A percentile compares a stretch with the other conserved stretches of the same genome.
Conservation (phyloP, 2,888 invertebrate species). For the Hartigia nigra region DNA sequence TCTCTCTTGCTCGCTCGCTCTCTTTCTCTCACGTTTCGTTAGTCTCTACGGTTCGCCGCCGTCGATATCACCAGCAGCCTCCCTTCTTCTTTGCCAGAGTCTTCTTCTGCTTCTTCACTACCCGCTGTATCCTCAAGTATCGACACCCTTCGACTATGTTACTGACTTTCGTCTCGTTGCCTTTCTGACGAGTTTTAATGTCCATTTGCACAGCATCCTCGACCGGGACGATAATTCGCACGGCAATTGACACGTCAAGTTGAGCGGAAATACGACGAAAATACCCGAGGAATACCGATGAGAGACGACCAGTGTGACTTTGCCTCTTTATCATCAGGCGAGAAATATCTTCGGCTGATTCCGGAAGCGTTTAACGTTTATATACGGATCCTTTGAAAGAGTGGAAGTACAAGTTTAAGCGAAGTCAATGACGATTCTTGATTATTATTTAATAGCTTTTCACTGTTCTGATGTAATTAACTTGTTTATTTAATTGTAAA, state of each 20-base stretch:
- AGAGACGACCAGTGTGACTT: not conserved
- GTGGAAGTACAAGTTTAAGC: not conserved
- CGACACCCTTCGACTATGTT: not conserved
- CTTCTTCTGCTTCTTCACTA: slow-evolving; percentile 20
- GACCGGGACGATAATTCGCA: not conserved
- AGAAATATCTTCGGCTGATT: not conserved
- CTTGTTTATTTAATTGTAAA: no score
- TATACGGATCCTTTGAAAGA: no score
- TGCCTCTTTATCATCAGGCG: not conserved
- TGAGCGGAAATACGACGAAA: not conserved
- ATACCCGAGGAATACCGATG: not conserved
- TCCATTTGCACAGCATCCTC: not conserved
- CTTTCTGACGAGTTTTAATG: not conserved
- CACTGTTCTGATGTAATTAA: not conserved
- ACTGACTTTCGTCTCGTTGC: not conserved
- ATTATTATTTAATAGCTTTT: not conserved
- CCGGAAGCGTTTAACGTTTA: no score
- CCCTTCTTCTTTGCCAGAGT: slow-evolving; percentile 24
- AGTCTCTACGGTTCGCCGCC: not conserved
- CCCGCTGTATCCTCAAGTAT: not conserved
- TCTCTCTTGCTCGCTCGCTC: slow-evolving; percentile 6
- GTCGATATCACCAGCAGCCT: not conserved
- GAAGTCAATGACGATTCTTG: not conserved
- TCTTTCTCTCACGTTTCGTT: slow-evolving; percentile 2
- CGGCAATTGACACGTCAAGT: not conserved